Evolutionary conservation across 2,888 invertebrate species (phyloP).

Genomic region (Sylvicola cinctus): DNA sequence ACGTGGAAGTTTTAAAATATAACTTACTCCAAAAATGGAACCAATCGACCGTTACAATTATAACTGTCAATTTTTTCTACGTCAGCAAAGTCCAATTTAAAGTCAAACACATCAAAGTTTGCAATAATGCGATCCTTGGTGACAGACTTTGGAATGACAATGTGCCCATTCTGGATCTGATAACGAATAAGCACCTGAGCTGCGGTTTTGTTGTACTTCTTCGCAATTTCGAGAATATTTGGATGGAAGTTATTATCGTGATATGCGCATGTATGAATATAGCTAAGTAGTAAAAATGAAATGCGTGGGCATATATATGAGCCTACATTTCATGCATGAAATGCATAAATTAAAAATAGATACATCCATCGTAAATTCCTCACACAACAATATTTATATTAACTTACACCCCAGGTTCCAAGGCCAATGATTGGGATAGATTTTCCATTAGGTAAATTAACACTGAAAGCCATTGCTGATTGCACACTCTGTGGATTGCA

Average conservation of each 20-base stretch:
- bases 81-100: conserved; percentile 30
- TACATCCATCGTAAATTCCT: too few relatives aligned
- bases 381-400: not conserved
- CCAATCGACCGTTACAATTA: conserved; percentile 22
- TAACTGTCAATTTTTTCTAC: conserved; percentile 27
- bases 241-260: not conserved
- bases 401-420: conserved; percentile 27
- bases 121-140: conserved; percentile 28
- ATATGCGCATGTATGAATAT: too few relatives aligned
- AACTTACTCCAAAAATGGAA: too few relatives aligned
- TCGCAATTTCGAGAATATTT: conserved; percentile 20
- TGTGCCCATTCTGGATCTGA: conserved; percentile 26
- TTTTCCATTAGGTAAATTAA: conserved; percentile 33
- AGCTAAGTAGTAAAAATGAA: too few relatives aligned
- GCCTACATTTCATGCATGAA: too few relatives aligned
- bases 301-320: too few relatives aligned
- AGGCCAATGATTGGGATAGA: conserved; percentile 41
- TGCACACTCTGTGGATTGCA: too few relatives aligned
- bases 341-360: too few relatives aligned
- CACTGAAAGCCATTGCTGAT: conserved; percentile 23
- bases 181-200: conserved; percentile 30
- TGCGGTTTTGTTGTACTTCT: conserved; percentile 33
- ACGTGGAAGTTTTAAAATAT: too few relatives aligned
- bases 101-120: conserved; percentile 36
- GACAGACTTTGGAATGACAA: conserved; percentile 35